phyloP scores from a whole-genome alignment of 2,888 invertebrate genomes.

The Criorhina ranunculi region DNA sequence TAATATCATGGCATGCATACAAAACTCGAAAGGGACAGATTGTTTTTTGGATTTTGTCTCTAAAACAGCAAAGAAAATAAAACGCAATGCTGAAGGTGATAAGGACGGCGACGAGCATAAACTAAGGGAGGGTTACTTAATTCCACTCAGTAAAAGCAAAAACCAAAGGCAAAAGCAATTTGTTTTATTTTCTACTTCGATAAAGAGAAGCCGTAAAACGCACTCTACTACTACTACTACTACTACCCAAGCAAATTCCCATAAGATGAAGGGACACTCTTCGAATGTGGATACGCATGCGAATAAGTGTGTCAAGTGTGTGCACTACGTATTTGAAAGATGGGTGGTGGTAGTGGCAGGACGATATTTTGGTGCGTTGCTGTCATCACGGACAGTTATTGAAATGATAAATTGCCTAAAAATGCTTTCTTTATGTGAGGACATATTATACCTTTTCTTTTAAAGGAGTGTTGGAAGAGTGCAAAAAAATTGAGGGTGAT shows the following conservation, averaged over 20 bases:
- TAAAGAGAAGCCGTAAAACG: slow-evolving; percentile 66
- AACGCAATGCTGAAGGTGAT: slow-evolving; percentile 30
- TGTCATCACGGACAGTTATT: slow-evolving; percentile 74
- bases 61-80: slow-evolving; percentile 22
- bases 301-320: slow-evolving; percentile 72
- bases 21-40: slow-evolving; percentile 26
- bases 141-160: slow-evolving; percentile 11
- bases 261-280: slow-evolving; percentile 39
- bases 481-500: slow-evolving; percentile 7
- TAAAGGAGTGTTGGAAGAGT: slow-evolving; percentile 23
- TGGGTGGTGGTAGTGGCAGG: not conserved
- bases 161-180: slow-evolving; percentile 46
- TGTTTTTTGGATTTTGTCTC: slow-evolving; percentile 20
- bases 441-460: slow-evolving; percentile 26
- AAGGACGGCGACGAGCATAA: slow-evolving; percentile 38
- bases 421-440: slow-evolving; percentile 45
- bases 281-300: slow-evolving; percentile 50
- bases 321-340: slow-evolving; percentile 40
- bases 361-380: slow-evolving; percentile 53
- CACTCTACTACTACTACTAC: slow-evolving; percentile 55
- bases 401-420: slow-evolving; percentile 71
- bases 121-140: slow-evolving; percentile 43
- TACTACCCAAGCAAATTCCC: slow-evolving; percentile 38
- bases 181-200: slow-evolving; percentile 47
- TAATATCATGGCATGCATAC: slow-evolving; percentile 47